phyloP scores from a whole-genome alignment of 2,888 invertebrate species.

The Rhodophaea formosa region DNA sequence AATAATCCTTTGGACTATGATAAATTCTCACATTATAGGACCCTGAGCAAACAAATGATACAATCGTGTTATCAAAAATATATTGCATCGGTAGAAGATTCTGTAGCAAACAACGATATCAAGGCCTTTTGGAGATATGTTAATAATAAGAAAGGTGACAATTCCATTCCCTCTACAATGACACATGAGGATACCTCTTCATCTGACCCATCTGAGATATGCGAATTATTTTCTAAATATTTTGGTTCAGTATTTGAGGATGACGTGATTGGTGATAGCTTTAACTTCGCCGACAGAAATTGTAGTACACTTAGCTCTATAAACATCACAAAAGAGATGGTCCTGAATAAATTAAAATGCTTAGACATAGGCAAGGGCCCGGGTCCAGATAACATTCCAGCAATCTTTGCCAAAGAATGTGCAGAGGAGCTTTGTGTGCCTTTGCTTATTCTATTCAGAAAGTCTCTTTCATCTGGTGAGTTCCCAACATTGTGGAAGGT shows the following conservation, averaged over 20 bases:
- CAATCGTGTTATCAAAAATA: neutral
- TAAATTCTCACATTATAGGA: neutral
- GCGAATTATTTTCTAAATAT: too few species aligned
- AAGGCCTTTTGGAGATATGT: neutral
- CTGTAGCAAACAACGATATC: neutral
- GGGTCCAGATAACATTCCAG: too few species aligned
- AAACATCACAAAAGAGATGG: too few species aligned
- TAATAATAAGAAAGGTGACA: neutral
- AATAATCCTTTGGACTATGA: neutral
- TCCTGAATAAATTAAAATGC: too few species aligned
- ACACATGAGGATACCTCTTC: too few species aligned
- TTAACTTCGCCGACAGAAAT: too few species aligned
- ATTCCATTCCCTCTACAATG: neutral
- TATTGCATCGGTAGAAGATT: neutral
- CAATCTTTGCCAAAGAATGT: neutral
- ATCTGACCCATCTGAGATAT: too few species aligned
- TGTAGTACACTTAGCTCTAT: too few species aligned
- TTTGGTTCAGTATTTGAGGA: too few species aligned
- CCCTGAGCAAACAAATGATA: neutral
- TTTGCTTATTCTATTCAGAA: neutral
- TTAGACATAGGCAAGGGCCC: too few species aligned
- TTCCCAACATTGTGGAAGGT: neutral
- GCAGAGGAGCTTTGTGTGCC: conserved; percentile 1
- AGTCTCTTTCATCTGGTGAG: neutral
- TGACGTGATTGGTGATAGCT: too few species aligned